Evolutionary conservation across 2,888 invertebrate genomes (phyloP).

Genomic region (Digitonthophagus gazella): DNA sequence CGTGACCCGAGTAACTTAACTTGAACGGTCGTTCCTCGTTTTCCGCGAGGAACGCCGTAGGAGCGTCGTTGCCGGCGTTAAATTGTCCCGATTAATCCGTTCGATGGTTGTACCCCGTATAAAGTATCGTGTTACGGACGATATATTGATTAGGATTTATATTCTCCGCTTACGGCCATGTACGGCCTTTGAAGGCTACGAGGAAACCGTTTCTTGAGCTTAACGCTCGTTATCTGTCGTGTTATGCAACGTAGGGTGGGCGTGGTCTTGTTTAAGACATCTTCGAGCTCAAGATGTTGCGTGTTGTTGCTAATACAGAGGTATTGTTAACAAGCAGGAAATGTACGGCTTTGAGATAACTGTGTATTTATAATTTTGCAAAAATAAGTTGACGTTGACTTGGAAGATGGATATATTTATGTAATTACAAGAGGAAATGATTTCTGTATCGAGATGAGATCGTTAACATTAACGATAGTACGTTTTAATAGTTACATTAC

Average conservation of each 20-base stretch:
- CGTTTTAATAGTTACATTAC: neutral
- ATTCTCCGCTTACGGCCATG: neutral
- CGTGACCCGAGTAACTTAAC: neutral
- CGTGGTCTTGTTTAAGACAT: neutral
- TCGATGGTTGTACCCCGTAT: slow-evolving; percentile 3
- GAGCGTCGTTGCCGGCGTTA: neutral
- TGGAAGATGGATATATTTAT: no score
- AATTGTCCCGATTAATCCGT: slow-evolving; percentile 15
- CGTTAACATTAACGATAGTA: neutral
- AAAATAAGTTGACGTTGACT: neutral
- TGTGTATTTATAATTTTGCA: neutral
- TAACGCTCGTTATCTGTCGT: neutral
- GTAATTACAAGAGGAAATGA: neutral
- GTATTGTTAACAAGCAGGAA: neutral
- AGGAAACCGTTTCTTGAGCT: neutral
- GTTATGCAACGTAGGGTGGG: neutral
- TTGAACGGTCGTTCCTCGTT: slow-evolving; percentile 8
- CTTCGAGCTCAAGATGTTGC: neutral
- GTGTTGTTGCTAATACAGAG: neutral
- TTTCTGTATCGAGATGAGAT: neutral
- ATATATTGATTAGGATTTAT: slow-evolving; percentile 2
- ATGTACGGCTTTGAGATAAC: neutral
- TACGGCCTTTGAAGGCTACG: neutral
- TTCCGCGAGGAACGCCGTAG: slow-evolving; percentile 8
- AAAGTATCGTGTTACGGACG: slow-evolving; percentile 11